phyloP scores from a whole-genome alignment of 2,797 vertebrate genomes.

The Heteromormyrus szaboi region DNA sequence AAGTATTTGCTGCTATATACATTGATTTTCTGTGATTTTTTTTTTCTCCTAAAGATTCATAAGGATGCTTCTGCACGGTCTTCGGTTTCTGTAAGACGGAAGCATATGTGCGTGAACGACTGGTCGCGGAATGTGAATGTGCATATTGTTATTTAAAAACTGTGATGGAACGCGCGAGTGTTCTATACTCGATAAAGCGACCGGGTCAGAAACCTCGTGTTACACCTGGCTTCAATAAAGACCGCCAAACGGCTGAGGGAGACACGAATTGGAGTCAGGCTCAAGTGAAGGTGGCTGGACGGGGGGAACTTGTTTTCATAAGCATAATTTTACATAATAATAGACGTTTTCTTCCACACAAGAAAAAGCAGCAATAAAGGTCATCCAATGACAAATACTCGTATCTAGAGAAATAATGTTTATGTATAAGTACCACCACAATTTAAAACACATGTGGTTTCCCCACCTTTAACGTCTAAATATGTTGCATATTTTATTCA shows the following conservation, averaged over 20 bases:
- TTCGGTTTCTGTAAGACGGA: neutral
- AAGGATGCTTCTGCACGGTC: neutral
- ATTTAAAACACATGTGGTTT: slow-evolving; percentile 65
- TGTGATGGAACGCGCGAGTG: neutral
- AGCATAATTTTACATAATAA: slow-evolving; percentile 80
- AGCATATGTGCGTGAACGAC: neutral
- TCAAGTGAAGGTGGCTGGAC: slow-evolving; percentile 66
- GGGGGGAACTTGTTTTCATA: slow-evolving; percentile 65
- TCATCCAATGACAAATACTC: slow-evolving; percentile 63
- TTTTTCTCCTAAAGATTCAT: neutral
- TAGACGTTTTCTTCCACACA: slow-evolving; percentile 51
- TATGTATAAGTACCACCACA: slow-evolving; percentile 60
- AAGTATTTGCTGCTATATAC: neutral
- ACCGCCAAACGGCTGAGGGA: slow-evolving; percentile 46
- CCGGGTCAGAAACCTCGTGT: slow-evolving; percentile 41
- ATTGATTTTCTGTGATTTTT: neutral
- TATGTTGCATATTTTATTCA: slow-evolving; percentile 54
- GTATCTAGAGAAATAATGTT: slow-evolving; percentile 61
- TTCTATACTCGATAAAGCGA: slow-evolving; percentile 39
- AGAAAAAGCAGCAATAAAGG: slow-evolving; percentile 73
- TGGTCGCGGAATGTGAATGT: neutral
- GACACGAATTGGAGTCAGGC: slow-evolving; percentile 62
- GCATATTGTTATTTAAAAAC: neutral
- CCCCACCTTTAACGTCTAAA: slow-evolving; percentile 45
- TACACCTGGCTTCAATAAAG: slow-evolving; percentile 69